A percentile compares a stretch with the other conserved stretches of the same genome.
These are phyloP conservation scores for Agonopterix arenella DNA, from an alignment of 2,888 invertebrate species.

Conservation along the genomic window DNA sequence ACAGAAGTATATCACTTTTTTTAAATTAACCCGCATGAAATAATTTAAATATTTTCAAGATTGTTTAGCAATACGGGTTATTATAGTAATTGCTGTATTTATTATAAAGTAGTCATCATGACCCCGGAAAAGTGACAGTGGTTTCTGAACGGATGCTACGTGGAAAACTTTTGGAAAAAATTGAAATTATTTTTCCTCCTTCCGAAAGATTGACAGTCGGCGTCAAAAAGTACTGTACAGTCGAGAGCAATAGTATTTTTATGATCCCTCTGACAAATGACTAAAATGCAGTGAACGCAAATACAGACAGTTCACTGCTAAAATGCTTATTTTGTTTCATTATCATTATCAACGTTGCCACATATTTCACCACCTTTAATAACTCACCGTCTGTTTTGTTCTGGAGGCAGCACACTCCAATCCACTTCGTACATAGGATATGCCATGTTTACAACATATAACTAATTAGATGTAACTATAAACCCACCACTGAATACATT, in stretches of 20 bases:
- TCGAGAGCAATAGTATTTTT: too few relatives aligned
- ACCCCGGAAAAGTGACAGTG: constrained; percentile 13
- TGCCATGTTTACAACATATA: constrained; percentile 48
- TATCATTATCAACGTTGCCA: not conserved
- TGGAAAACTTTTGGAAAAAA: constrained; percentile 29
- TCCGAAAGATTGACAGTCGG: too few relatives aligned
- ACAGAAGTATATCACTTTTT: not conserved
- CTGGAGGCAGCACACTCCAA: constrained; percentile 91
- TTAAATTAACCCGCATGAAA: not conserved
- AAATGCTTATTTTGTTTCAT: not conserved
- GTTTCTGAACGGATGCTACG: constrained; percentile 43
- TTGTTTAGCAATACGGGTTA: not conserved
- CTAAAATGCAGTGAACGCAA: too few relatives aligned
- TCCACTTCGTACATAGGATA: constrained; percentile 85
- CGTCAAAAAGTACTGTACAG: too few relatives aligned
- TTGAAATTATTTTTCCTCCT: not conserved
- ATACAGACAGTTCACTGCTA: too few relatives aligned
- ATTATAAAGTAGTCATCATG: constrained; percentile 1
- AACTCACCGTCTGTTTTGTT: constrained; percentile 84
- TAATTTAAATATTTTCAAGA: not conserved
- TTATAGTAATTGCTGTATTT: not conserved
- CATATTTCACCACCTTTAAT: constrained; percentile 2
- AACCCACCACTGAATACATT: constrained; percentile 30
- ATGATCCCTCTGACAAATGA: too few relatives aligned
- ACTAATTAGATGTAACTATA: constrained; percentile 30